Conservation (phyloP, 2,888 invertebrate species). For the Parnassius smintheus region DNA sequence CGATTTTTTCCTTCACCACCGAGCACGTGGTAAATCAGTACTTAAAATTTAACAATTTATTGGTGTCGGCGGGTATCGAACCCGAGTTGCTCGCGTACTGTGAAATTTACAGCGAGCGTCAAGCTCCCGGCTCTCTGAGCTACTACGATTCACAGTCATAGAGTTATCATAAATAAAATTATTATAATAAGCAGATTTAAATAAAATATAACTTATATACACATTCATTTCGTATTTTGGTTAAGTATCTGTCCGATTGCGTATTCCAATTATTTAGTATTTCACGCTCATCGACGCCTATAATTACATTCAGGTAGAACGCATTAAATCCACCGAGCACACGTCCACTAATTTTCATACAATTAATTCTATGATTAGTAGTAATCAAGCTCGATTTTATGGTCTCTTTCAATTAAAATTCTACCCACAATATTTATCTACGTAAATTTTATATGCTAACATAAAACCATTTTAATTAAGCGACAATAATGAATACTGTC, state of each 20-base stretch:
- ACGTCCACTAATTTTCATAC: slow-evolving; percentile 69
- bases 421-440: slow-evolving; percentile 28
- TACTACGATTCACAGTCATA: too few species aligned
- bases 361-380: slow-evolving; percentile 75
- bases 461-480: slow-evolving; percentile 32
- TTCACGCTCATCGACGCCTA: slow-evolving; percentile 71
- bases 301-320: slow-evolving; percentile 76
- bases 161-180: too few species aligned
- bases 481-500: slow-evolving; percentile 30
- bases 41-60: too few species aligned
- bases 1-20: too few species aligned
- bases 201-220: slow-evolving; percentile 10
- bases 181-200: too few species aligned
- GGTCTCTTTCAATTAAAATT: slow-evolving; percentile 47
- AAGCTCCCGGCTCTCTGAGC: too few species aligned
- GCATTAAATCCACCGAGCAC: slow-evolving; percentile 67
- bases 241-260: slow-evolving; percentile 44
- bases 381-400: slow-evolving; percentile 52
- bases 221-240: slow-evolving; percentile 32
- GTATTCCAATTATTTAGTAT: slow-evolving; percentile 69
- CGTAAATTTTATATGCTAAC: slow-evolving; percentile 23
- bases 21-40: too few species aligned
- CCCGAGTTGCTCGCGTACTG: too few species aligned
- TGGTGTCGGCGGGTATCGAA: too few species aligned
- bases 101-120: too few species aligned